Base-by-base conservation (phyloP, 2,888 invertebrate species). In the Lissonota sp. region DNA sequence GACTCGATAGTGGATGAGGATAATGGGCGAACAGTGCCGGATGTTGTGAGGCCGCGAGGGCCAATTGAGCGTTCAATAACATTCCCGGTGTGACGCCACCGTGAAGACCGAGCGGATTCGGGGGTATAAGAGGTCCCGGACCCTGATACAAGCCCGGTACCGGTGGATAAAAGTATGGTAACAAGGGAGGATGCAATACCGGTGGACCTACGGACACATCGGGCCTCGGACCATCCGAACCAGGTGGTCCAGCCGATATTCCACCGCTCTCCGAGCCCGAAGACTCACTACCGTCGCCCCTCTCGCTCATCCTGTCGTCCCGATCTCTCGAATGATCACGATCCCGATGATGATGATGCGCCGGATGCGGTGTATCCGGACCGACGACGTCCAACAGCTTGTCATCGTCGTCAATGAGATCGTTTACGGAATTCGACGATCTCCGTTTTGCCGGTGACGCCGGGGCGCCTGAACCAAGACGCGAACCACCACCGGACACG, bases 201-300 rank as follows among this genome's bases (percentile, higher is more conserved):
- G 98, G 98, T 53, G 98, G 98, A 67, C 98, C 98, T 53, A 98
- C 96, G 44, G 98, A 98, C 83, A 98, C 98, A 93, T 98, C 98
- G 16, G 98, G 98, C 84, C 97, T 96, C 0, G 97, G 97, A 85
- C 88, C 95, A 92, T 87, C 94, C 86, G 85, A 95, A 93, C 79
- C 94, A 88, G 84, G 90, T 94, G 87, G 91, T 87, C 84, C 88
- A 88, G 90, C 86, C 89, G 93, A 85, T 88, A 89, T 93, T 4
- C 93, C 94, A 84, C 95, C 94, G 90, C 95, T 93, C 87, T 95
- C 93, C 84, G 94, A 93, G 86, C 92, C 91, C 12, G 91, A 91
- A 4, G 92, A 91, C 63, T 92, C 92, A 78, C 91, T 91, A 8
- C 92, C 92, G 58, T 92, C 92, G 49, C 91, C 92, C 37, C 91